Evolutionary conservation across 1,140 invertebrate genomes (phyloP), one percentile per base, ranked within the genome.

Genomic region (Tribolium madens): DNA sequence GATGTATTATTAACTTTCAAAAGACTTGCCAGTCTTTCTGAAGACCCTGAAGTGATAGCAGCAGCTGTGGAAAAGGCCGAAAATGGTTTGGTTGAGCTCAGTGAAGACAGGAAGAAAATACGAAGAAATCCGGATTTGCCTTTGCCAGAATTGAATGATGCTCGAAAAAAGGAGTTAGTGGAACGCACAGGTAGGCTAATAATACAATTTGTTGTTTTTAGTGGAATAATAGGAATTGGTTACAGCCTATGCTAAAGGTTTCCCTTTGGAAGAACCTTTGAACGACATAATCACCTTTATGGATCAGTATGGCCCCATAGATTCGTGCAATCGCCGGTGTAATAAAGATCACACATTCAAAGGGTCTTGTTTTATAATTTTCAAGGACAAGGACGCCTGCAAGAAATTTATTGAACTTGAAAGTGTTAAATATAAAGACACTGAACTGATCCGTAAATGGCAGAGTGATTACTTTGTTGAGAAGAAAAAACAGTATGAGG

Each of bases 361-460:
- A 87, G 97, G 97, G 47, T 98, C 96, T 4, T 91, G 97, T 60
- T 97, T 97, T 88, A 90, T 93, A 14, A 92, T 93, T 1, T 98
- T 97, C 83, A 89, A 91, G 80, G 93, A 90, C 21, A 87, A 91
- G 64, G 94, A 96, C 68, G 89, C 91, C 80, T 91, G 92, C 10
- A 90, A 93, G 70, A 89, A 88, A 76, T 89, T 90, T 78, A 84
- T 95, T 69, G 88, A 89, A 13, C 81, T 85, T 47, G 90, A 92
- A 79, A 88, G 87, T 26, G 80, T 95, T 0, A 93, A 95, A 84
- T 95, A 92, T 86, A 88, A 91, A 15, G 94, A 94, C 1, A 89
- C 85, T 1, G 91, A 92, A 73, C 85, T 96, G 26, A 86, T 93
- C 3, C 89, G 88, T 73, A 92, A 92, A 79, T 94, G 90, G 90